Evolutionary conservation across 2,113 vertebrate species (phyloP), one percentile per base, ranked within the genome.

Genomic region (Eulemur macaco): DNA sequence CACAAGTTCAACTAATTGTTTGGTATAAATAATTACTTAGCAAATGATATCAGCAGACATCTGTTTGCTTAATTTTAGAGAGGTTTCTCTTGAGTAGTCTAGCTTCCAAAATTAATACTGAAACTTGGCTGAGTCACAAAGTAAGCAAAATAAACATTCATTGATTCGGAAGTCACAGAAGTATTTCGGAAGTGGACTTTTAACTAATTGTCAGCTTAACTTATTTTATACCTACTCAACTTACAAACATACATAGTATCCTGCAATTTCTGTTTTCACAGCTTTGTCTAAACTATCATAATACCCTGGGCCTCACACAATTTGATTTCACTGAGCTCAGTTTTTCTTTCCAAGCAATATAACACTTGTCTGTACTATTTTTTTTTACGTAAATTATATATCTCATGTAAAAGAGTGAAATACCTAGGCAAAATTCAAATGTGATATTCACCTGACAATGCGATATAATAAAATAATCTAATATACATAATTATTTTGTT

Each of bases 61-160:
- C 86, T 98, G 89, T 92, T 98, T 97, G 31, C 86, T 98, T 98
- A 81, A 96, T 97, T 97, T 96, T 91, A 23, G 90, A 92, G 93
- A 90, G 68, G 56, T 97, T 98, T 97, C 81, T 98, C 95, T 96
- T 91, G 82, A 96, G 84, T 73, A 97, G 69, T 77, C 89, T 66
- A 93, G 89, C 15, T 31, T 96, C 47, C 12, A 90, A 97, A 97
- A 96, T 96, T 95, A 97, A 95, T 96, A 56, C 8, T 86, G 91
- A 97, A 91, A 95, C 13, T 71, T 95, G 64, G 12, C 78, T 83
- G 58, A 96, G 96, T 96, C 34, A 64, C 42, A 92, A 71, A 95
- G 12, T 25, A 81, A 88, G 68, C 60, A 96, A 97, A 83, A 96
- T 29, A 86, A 95, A 95, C 58, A 91, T 37, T 71, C 52, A 0